Evolutionary conservation across 2,797 vertebrate genomes (phyloP), one percentile per base, ranked within the genome.

Genomic region (Picus viridis): DNA sequence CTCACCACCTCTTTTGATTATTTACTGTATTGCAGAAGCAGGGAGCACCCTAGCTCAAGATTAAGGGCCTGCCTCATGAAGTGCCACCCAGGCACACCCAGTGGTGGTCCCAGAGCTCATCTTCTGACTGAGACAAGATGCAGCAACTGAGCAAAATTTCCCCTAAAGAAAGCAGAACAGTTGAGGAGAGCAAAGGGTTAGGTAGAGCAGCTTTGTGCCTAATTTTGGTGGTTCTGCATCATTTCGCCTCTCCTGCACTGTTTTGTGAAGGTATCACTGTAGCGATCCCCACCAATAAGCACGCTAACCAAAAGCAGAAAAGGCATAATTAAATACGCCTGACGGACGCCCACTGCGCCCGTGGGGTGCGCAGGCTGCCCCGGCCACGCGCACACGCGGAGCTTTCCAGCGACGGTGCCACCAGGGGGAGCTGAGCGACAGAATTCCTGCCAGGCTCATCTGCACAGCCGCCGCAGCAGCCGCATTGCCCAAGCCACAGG

Each of bases 341-440:
- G 62, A 57, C 0, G 0, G 81, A 59, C 47, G 12, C 59, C 12
- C 78, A 20, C 34, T 0, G 0, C 15, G n/a, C 73, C 20, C 49
- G 20, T 3, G 8, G 26, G 19, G 53, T 6, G 2, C 14, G 75
- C 58, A 22, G 29, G 41, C 36, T 67, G 49, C 71, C 83, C 54
- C 2, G 5, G 68, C 74, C 79, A 32, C 67, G 3, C 32, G 6
- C 6, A 6, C 79, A n/a, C 64, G 3, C 30, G 7, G 6, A 7
- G 34, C 47, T 54, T 59, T 17, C 54, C 43, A 23, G 43, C 49
- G 26, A 2, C 8, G 2, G 36, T 71, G 88, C 95, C 94, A 83
- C 95, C 86, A 96, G 95, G 43, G 93, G 96, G 94, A 91, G 95
- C 89, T 58, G 89, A 89, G 76, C 59, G 86, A 88, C 93, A 94